These are phyloP conservation scores for Apocheima hispidaria DNA, from an alignment of 2,888 invertebrate genomes.

Conservation along the genomic window DNA sequence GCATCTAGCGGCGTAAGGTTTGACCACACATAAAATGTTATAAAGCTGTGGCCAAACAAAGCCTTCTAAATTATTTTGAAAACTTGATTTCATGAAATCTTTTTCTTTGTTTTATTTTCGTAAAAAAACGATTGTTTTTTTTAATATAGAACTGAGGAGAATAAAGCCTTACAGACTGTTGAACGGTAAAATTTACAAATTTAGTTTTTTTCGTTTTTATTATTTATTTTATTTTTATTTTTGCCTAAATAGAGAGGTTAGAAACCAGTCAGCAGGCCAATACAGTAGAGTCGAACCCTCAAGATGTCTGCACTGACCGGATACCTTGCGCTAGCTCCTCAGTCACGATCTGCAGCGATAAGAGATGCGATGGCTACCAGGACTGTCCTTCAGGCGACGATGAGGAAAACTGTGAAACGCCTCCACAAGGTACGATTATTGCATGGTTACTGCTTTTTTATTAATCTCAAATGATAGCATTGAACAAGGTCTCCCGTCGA, in stretches of 20 bases:
- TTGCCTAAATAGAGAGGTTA: slow-evolving; percentile 1
- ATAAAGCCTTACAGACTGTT: too few relatives aligned
- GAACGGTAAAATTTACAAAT: too few relatives aligned
- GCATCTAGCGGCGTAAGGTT: too few relatives aligned
- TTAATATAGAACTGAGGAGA: too few relatives aligned
- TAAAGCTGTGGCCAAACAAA: too few relatives aligned
- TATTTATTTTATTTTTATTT: slow-evolving; percentile 11
- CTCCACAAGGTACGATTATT: neutral
- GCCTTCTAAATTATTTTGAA: too few relatives aligned
- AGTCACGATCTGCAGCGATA: slow-evolving; percentile 43
- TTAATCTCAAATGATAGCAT: neutral
- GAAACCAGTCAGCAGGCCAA: slow-evolving; percentile 21
- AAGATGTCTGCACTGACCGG: slow-evolving; percentile 27
- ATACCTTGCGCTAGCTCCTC: slow-evolving; percentile 45
- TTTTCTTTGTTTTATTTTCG: too few relatives aligned
- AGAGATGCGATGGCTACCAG: slow-evolving; percentile 45
- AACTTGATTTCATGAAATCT: too few relatives aligned
- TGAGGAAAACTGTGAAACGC: slow-evolving; percentile 42
- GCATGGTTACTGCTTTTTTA: slow-evolving; percentile 12
- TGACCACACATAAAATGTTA: too few relatives aligned
- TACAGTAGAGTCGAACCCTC: slow-evolving; percentile 7
- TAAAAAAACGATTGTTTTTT: too few relatives aligned
- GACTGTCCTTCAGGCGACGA: slow-evolving; percentile 56
- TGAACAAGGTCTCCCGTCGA: neutral
- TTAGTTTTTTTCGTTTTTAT: slow-evolving; percentile 28